Conservation (phyloP, 1,140 invertebrate species). For the Contarinia nasturtii region DNA sequence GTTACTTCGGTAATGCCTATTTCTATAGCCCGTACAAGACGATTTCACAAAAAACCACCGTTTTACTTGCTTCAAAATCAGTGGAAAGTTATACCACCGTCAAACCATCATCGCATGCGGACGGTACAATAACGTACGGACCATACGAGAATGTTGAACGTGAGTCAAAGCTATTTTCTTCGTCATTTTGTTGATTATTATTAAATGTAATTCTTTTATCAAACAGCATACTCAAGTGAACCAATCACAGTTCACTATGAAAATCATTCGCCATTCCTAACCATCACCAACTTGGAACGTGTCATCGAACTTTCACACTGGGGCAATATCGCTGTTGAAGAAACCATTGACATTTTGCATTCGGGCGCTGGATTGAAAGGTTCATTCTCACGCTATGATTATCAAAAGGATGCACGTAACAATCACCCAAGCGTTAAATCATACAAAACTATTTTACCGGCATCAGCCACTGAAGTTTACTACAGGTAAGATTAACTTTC, state of each 20-base stretch:
- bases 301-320: constrained; percentile 94
- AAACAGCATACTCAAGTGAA: constrained; percentile 28
- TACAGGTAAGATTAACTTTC: constrained; percentile 38
- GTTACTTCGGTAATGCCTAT: constrained; percentile 68
- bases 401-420: constrained; percentile 72
- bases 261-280: constrained; percentile 90
- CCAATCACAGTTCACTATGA: constrained; percentile 79
- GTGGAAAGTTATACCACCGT: constrained; percentile 74
- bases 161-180: constrained; percentile 12
- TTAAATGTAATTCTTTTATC: not conserved
- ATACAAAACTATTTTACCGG: constrained; percentile 84
- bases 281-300: constrained; percentile 67
- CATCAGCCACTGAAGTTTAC: constrained; percentile 68
- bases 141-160: constrained; percentile 56
- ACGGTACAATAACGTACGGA: constrained; percentile 68
- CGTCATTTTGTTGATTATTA: not conserved
- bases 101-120: constrained; percentile 62
- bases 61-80: constrained; percentile 55
- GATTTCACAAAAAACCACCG: constrained; percentile 57
- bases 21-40: constrained; percentile 68
- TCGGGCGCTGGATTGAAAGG: constrained; percentile 85
- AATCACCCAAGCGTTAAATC: constrained; percentile 74
- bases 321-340: constrained; percentile 97
- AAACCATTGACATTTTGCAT: constrained; percentile 79
- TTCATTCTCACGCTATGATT: constrained; percentile 90